Evolutionary conservation across 2,113 vertebrate genomes (phyloP).

Genomic region (Cnemophilus loriae): DNA sequence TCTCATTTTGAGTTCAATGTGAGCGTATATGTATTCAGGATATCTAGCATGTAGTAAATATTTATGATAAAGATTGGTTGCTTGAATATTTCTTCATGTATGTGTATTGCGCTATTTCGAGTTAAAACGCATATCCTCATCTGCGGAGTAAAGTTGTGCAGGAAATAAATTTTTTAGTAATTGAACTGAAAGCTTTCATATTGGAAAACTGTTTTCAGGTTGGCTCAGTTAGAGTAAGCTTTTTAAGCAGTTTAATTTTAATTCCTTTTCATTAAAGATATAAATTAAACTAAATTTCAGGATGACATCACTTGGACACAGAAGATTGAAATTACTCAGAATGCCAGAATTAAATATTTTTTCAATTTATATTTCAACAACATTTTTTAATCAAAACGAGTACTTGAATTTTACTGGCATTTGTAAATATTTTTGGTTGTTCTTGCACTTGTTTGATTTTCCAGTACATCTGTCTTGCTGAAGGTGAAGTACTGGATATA

Average conservation of each 20-base stretch:
- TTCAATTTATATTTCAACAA: not conserved
- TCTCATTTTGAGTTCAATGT: not conserved
- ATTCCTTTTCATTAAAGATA: not conserved
- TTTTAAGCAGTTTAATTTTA: not conserved
- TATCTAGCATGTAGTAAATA: not conserved
- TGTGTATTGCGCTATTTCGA: not conserved
- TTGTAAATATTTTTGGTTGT: not conserved
- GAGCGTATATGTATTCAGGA: not conserved
- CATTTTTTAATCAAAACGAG: not conserved
- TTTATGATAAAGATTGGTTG: not conserved
- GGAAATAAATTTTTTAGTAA: not conserved
- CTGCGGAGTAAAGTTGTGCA: not conserved
- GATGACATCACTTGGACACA: not conserved
- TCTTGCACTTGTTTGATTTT: not conserved
- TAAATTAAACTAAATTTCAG: not conserved
- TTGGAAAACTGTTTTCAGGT: not conserved
- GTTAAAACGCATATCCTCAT: not conserved
- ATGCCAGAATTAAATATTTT: not conserved
- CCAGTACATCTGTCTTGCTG: not conserved
- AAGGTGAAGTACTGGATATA: not conserved
- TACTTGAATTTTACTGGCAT: not conserved
- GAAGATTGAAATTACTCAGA: not conserved
- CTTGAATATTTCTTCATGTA: not conserved
- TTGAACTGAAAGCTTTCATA: not conserved
- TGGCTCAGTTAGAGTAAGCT: not conserved